These are phyloP conservation scores for Brenthis ino DNA, from an alignment of 2,888 invertebrate genomes.

Conservation along the genomic window DNA sequence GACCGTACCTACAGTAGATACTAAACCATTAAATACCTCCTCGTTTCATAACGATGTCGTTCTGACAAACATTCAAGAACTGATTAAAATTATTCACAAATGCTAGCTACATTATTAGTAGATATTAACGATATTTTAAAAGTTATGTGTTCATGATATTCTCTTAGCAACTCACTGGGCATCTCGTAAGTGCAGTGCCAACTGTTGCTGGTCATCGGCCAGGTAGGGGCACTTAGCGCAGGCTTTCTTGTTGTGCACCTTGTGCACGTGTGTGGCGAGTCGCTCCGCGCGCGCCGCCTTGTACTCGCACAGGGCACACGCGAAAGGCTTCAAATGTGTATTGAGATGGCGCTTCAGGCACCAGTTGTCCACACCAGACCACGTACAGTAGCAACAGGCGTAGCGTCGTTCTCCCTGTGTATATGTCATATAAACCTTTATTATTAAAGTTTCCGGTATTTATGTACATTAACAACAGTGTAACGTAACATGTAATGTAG, in stretches of 20 bases:
- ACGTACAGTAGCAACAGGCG: slow-evolving; percentile 94
- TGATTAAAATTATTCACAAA: too few relatives aligned
- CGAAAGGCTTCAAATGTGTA: slow-evolving; percentile 95
- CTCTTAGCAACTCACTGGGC: slow-evolving; percentile 84
- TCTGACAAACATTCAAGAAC: too few relatives aligned
- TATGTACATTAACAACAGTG: too few relatives aligned
- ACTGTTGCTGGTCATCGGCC: slow-evolving; percentile 91
- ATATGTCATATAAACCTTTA: background rate
- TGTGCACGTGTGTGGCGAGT: slow-evolving; percentile 93
- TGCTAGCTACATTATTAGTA: too few relatives aligned
- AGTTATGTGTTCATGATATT: background rate
- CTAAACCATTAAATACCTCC: too few relatives aligned
- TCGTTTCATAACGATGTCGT: too few relatives aligned
- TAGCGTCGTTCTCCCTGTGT: slow-evolving; percentile 86
- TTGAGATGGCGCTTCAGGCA: slow-evolving; percentile 95
- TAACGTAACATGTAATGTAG: too few relatives aligned
- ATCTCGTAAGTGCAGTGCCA: slow-evolving; percentile 89
- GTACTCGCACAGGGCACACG: slow-evolving; percentile 95
- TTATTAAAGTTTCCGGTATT: too few relatives aligned
- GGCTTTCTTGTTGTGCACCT: slow-evolving; percentile 95
- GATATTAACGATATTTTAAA: background rate
- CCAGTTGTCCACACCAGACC: slow-evolving; percentile 97
- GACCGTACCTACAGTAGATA: too few relatives aligned
- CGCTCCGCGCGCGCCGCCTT: slow-evolving; percentile 96
- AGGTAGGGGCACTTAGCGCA: slow-evolving; percentile 94